Evolutionary conservation across 1,140 invertebrate species (phyloP).

Genomic region (Caligus rogercresseyi): DNA sequence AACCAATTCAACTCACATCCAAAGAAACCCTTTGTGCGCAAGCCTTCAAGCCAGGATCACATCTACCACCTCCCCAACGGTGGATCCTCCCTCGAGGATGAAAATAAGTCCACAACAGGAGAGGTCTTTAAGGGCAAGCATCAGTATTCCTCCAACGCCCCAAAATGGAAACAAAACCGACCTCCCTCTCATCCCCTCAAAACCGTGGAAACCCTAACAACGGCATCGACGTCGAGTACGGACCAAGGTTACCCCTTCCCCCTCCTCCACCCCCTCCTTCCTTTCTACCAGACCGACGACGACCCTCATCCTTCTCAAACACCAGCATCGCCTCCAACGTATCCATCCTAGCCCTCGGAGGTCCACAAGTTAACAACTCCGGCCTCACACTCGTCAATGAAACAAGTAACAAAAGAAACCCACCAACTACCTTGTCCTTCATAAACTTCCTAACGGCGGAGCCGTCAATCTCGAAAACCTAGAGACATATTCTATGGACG

Average conservation of each 20-base stretch:
- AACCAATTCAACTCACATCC: not conserved
- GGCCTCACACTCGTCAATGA: not conserved
- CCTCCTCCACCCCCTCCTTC: not conserved
- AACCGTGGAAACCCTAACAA: not conserved
- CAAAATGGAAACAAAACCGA: not conserved
- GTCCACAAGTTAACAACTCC: not conserved
- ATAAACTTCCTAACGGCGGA: constrained; percentile 13
- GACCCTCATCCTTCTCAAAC: not conserved
- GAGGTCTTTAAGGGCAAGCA: not conserved
- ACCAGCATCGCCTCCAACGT: not conserved
- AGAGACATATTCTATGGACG: constrained; percentile 1
- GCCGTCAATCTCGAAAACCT: constrained; percentile 14
- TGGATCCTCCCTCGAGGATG: not conserved
- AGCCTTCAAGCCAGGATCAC: not conserved
- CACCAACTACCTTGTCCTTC: constrained; percentile 11
- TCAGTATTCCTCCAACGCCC: not conserved
- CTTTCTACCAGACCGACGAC: not conserved
- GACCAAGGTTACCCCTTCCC: not conserved
- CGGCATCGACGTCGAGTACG: constrained; percentile 6
- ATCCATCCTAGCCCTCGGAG: not conserved
- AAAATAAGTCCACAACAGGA: not conserved
- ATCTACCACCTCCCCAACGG: not conserved
- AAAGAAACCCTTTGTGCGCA: not conserved
- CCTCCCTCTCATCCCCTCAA: not conserved
- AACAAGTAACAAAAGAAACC: not conserved